Evolutionary conservation across 2,888 invertebrate species (phyloP), one percentile per base, ranked within the genome.

Genomic region (Idaea dimidiata): DNA sequence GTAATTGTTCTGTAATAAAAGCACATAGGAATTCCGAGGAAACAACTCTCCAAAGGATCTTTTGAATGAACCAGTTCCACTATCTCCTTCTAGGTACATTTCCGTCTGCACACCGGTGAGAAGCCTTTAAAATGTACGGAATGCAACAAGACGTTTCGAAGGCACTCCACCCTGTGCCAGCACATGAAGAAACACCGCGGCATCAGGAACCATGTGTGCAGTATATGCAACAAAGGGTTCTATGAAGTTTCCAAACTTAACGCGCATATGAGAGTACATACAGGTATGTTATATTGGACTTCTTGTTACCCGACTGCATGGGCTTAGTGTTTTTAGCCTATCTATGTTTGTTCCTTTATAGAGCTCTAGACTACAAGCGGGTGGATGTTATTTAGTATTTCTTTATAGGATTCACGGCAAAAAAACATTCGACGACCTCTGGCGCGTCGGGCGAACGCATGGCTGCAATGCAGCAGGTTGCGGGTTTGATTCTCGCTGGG

Each of bases 161-260:
- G 93, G 0, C 93, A 93, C 79, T 93, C 93, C 16, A 93, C 93
- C 1, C 80, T 93, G 16, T 93, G 93, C 76, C 93, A 93, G 69
- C 93, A 93, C 74, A 91, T 93, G 89, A 93, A 93, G 82, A 93
- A 93, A 68, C 93, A 93, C 75, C 85, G 87, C 67, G 93, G 93
- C 64, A 93, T 93, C 54, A 73, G 93, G 58, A 93, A 93, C 78
- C 93, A 93, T 76, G 83, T 92, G 59, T 93, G 93, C 76, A 80
- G 61, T 17, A 78, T 91, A 1, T 93, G 93, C 76, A 84, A 72
- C 64, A 93, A 93, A 68, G 92, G 85, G 0, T 93, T 93, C 83
- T 93, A 91, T 64, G 93, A 93, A 70, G 89, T 93, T n/a, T 93
- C 93, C 67, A 93, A 93, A 71, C 78, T 93, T 0, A 93, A 91